These are phyloP conservation scores for Lochmaea crataegi DNA, from an alignment of 2,888 invertebrate genomes.

Conservation along the genomic window DNA sequence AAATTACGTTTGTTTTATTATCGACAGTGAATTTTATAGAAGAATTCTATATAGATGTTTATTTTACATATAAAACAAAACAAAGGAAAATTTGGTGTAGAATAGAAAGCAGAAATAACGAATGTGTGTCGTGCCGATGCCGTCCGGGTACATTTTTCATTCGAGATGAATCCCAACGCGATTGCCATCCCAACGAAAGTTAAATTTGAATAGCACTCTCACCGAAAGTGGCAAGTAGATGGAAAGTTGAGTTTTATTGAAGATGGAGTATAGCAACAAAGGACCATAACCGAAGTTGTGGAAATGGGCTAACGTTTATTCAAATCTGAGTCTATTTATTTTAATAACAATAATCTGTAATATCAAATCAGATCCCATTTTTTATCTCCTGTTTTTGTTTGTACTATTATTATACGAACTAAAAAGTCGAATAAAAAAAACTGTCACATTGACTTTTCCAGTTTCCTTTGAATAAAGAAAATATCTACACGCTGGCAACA, in stretches of 20 bases:
- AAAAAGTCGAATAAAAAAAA: too few relatives aligned
- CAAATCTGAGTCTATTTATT: background rate
- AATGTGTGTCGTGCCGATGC: conserved; percentile 9
- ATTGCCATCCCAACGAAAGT: conserved; percentile 34
- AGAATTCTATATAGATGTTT: background rate
- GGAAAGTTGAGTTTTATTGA: conserved; percentile 27
- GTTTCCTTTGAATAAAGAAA: too few relatives aligned
- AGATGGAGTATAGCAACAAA: conserved; percentile 9
- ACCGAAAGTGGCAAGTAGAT: conserved; percentile 30
- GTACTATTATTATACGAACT: too few relatives aligned
- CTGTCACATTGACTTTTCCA: too few relatives aligned
- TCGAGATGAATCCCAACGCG: conserved; percentile 28
- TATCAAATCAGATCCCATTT: too few relatives aligned
- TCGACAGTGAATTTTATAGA: background rate
- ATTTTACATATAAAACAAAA: background rate
- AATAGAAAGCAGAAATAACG: conserved; percentile 4
- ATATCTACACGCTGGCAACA: too few relatives aligned
- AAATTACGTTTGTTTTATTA: background rate
- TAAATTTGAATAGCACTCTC: conserved; percentile 34
- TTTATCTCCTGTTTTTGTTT: too few relatives aligned
- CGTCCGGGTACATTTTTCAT: conserved; percentile 27
- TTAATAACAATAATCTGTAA: background rate
- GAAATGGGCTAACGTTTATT: background rate
- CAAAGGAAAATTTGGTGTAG: background rate
- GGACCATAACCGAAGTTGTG: background rate